A percentile compares a stretch with the other conserved stretches of the same genome.
phyloP scores from a whole-genome alignment of 35 echinoderm and acorn worm genomes.

The Apostichopus japonicus region DNA sequence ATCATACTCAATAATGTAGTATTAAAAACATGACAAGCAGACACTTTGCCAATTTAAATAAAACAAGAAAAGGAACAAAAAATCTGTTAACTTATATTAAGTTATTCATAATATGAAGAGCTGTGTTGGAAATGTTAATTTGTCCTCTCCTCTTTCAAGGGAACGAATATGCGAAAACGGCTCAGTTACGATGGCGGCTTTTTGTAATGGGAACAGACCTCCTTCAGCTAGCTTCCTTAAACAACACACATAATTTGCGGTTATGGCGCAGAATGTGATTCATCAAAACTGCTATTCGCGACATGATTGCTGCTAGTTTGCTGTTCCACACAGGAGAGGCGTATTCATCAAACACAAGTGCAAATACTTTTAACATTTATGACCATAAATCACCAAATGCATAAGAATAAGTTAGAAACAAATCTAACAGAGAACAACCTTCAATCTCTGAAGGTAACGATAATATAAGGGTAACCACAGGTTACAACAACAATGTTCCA shows the following conservation, averaged over 20 bases:
- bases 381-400: neutral
- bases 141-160: no score
- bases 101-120: no score
- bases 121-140: no score
- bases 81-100: no score
- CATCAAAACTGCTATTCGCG: neutral
- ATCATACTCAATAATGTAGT: no score
- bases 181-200: no score
- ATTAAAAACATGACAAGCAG: no score
- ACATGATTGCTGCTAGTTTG: neutral
- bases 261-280: neutral
- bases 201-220: neutral
- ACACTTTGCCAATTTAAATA: no score
- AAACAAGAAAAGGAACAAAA: no score
- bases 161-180: no score
- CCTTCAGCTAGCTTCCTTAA: neutral
- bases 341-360: neutral
- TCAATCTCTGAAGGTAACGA: neutral
- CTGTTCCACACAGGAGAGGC: neutral
- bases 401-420: neutral
- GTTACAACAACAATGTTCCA: constrained; percentile 5
- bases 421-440: neutral
- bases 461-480: neutral
- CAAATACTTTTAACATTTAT: neutral
- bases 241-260: neutral